Evolutionary conservation across 1,140 invertebrate species (phyloP).

Genomic region (Drosophila grimshawi): DNA sequence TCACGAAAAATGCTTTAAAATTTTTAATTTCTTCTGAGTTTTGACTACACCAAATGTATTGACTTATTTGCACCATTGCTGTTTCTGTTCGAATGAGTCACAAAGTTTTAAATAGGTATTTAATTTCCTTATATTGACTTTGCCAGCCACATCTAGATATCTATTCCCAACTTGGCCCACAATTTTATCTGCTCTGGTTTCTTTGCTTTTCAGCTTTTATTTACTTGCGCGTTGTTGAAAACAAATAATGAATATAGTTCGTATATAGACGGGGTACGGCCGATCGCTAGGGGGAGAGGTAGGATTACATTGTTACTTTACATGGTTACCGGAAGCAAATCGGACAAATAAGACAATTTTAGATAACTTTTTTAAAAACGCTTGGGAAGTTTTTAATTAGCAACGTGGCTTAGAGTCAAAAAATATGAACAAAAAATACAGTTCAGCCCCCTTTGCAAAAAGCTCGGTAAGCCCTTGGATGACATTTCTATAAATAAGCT

Average conservation of each 20-base stretch:
- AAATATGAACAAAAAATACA: too few relatives aligned
- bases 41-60: background rate
- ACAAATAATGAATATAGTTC: slow-evolving; percentile 43
- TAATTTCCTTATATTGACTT: slow-evolving; percentile 29
- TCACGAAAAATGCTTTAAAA: background rate
- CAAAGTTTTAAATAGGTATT: background rate
- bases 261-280: background rate
- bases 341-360: too few relatives aligned
- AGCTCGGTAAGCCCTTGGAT: too few relatives aligned
- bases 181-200: slow-evolving; percentile 34
- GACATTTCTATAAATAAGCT: background rate
- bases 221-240: slow-evolving; percentile 28
- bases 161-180: slow-evolving; percentile 18
- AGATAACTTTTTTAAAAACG: too few relatives aligned
- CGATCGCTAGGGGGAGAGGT: too few relatives aligned
- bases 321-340: too few relatives aligned
- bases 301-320: too few relatives aligned
- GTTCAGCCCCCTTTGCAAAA: too few relatives aligned
- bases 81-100: slow-evolving; percentile 14
- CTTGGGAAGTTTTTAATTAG: too few relatives aligned
- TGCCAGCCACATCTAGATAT: slow-evolving; percentile 3
- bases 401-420: too few relatives aligned
- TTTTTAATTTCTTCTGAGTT: background rate
- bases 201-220: slow-evolving; percentile 38
- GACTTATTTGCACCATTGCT: background rate